phyloP scores from a whole-genome alignment of 2,113 vertebrate species.

The Ornithorhynchus anatinus region DNA sequence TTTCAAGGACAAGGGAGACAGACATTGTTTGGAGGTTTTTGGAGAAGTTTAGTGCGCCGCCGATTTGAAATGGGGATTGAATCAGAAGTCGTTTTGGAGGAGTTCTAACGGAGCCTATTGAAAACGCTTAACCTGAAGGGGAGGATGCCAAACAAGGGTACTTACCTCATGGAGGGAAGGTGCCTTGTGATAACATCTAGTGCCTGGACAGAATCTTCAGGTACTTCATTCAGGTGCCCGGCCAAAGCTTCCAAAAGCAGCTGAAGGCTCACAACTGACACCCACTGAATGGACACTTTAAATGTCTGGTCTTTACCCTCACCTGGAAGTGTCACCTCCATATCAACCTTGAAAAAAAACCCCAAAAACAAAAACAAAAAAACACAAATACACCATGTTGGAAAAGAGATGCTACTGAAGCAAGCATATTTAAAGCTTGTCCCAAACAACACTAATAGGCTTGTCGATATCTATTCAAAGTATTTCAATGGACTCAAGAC shows the following conservation, averaged over 20 bases:
- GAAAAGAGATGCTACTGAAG: no score
- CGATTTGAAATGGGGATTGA: slow-evolving; percentile 8
- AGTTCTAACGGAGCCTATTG: neutral
- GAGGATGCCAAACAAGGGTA: neutral
- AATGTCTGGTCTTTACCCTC: slow-evolving; percentile 99
- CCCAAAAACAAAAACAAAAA: neutral
- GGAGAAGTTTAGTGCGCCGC: neutral
- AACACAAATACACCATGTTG: no score
- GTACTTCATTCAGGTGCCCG: slow-evolving; percentile 95
- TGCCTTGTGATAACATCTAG: slow-evolving; percentile 97
- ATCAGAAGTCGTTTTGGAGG: neutral
- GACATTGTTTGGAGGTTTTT: slow-evolving; percentile 41
- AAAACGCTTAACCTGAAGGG: neutral
- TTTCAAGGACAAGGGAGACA: slow-evolving; percentile 32
- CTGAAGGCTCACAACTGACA: slow-evolving; percentile 97
- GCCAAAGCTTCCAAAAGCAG: slow-evolving; percentile 94
- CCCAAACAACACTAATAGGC: no score
- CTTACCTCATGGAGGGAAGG: slow-evolving; percentile 96
- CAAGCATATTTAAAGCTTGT: no score
- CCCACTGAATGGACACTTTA: slow-evolving; percentile 98
- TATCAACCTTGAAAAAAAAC: slow-evolving; percentile 83
- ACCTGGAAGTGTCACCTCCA: slow-evolving; percentile 97
- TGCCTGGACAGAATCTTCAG: slow-evolving; percentile 95
- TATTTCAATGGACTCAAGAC: no score
- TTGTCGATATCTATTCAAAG: no score